Base-by-base conservation (phyloP, 2,113 vertebrate genomes). In the Chaetorhynchus papuensis region DNA sequence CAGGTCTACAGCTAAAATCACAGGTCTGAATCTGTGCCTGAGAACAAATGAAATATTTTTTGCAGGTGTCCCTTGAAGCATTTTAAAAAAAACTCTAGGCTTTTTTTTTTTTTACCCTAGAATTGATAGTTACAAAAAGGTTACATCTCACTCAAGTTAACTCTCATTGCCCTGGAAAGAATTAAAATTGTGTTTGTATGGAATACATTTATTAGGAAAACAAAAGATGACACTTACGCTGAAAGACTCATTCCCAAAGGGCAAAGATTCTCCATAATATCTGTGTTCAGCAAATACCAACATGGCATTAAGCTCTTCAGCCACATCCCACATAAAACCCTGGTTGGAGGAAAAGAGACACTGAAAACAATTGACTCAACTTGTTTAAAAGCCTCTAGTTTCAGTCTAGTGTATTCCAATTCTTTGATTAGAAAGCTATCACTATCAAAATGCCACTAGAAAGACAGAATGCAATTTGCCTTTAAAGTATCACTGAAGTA, bases 261-360 rank as follows among this genome's bases (percentile, higher is more conserved):
- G 99, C 89, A 99, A 94, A 4, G 99, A 99, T 68, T 99, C 98
- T 89, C 99, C 99, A 76, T 99, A 99, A 95, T 99, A 99, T 41
- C 99, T 98, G 74, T 99, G 99, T 81, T 99, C 99, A 75, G 99
- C 99, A 98, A 99, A 99, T 37, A 99, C 98, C 96, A 99, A 96
- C 98, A 99, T 98, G 83, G 99, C 99, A 54, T 98, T 98, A 82
- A 99, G 94, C 72, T 99, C 98, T 97, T 98, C 98, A 10, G 99
- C 99, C 64, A 98, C 94, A 81, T 99, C 98, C 99, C 99, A 99
- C 99, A 99, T 99, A 97, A 99, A 99, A 53, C 99, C 99, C 99
- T 99, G 66, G 15, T 68, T 41, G 31, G 28, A 57, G 10, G 11
- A 90, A 94, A 94, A 70, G 3, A 68, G 31, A 37, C 8, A 52